Evolutionary conservation across 1,140 invertebrate species (phyloP).

Genomic region (Hycleus cichorii): DNA sequence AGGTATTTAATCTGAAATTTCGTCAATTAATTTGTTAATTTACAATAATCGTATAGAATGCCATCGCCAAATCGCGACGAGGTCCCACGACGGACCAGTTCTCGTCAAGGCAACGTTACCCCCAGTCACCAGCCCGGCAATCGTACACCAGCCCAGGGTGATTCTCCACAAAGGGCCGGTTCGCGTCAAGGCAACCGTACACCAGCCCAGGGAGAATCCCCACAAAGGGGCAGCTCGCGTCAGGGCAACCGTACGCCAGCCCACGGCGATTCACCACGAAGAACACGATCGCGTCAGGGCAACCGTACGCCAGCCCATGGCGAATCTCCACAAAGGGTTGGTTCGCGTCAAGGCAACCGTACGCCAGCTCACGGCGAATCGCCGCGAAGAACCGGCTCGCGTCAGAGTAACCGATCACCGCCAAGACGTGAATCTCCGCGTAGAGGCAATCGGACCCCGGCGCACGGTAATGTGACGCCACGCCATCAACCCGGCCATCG

Average conservation of each 20-base stretch:
- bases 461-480: conserved; percentile 4
- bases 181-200: background rate
- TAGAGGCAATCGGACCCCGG: conserved; percentile 6
- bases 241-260: conserved; percentile 5
- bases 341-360: too few relatives aligned
- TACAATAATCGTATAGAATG: background rate
- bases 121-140: background rate
- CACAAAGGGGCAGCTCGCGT: background rate
- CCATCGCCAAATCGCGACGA: background rate
- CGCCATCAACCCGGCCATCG: background rate
- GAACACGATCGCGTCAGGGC: background rate
- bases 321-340: background rate
- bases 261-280: background rate
- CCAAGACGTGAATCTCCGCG: background rate
- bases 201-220: conserved; percentile 1
- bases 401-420: background rate
- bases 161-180: background rate
- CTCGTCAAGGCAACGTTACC: background rate
- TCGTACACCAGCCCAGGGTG: conserved; percentile 10
- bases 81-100: background rate
- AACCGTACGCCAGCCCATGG: background rate
- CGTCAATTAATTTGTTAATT: too few relatives aligned
- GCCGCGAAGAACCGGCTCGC: too few relatives aligned
- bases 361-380: too few relatives aligned
- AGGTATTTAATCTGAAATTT: too few relatives aligned